Evolutionary conservation across 2,113 vertebrate species (phyloP).

Genomic region (Lophochroa leadbeateri): DNA sequence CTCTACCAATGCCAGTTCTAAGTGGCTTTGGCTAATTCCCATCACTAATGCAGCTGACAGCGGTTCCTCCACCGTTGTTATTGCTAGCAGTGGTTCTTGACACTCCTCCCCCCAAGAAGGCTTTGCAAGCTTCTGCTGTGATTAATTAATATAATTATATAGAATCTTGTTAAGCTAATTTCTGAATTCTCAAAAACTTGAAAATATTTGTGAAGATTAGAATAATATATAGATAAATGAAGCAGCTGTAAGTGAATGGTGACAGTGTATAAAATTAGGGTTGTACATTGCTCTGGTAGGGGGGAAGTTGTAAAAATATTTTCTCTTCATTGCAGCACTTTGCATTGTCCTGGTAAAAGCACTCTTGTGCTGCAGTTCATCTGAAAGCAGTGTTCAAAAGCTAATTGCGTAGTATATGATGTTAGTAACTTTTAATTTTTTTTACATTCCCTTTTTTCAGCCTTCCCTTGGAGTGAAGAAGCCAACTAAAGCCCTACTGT

Average conservation of each 20-base stretch:
- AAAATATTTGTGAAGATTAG: neutral
- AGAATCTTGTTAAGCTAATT: neutral
- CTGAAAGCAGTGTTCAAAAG: neutral
- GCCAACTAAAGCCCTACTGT: slow-evolving; percentile 80
- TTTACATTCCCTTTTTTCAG: slow-evolving; percentile 53
- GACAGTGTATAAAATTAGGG: neutral
- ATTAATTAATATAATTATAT: neutral
- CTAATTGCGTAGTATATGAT: neutral
- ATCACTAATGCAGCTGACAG: neutral
- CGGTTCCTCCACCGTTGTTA: neutral
- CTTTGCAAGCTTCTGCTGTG: neutral
- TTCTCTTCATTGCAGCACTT: neutral
- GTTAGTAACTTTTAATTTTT: neutral
- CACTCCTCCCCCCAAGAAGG: neutral
- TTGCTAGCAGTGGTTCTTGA: neutral
- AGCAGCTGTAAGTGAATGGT: neutral
- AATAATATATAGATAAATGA: neutral
- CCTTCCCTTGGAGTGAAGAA: slow-evolving; percentile 85
- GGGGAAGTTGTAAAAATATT: neutral
- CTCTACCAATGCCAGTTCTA: neutral
- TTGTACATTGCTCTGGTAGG: neutral
- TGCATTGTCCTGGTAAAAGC: neutral
- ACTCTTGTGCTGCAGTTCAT: neutral
- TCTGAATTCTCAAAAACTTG: neutral
- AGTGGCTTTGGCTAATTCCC: neutral